phyloP scores from a whole-genome alignment of 2,888 invertebrate species.

The Drosophila neonasuta region DNA sequence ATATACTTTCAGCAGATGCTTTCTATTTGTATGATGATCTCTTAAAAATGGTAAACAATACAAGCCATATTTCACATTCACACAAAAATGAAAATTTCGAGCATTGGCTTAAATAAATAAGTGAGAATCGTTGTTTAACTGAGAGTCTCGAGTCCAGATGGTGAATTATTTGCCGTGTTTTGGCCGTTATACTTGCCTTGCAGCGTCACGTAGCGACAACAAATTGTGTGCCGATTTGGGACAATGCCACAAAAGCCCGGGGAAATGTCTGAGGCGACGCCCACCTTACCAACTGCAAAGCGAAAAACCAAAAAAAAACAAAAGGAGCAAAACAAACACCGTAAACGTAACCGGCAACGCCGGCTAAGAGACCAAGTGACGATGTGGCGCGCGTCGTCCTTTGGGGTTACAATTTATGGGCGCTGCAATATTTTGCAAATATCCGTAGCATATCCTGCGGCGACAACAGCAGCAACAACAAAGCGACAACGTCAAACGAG shows the following conservation, averaged over 20 bases:
- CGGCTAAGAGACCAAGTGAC: constrained; percentile 37
- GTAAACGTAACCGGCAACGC: background rate
- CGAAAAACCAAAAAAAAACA: too few relatives aligned
- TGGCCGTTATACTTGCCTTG: constrained; percentile 12
- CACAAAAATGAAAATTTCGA: background rate
- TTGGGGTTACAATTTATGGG: constrained; percentile 71
- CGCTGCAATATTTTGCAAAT: constrained; percentile 77
- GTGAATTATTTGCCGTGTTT: constrained; percentile 7
- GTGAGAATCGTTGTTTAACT: constrained; percentile 10
- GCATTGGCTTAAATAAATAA: constrained; percentile 23
- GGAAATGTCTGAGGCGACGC: constrained; percentile 36
- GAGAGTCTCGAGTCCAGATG: constrained; percentile 12
- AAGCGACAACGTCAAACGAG: constrained; percentile 4
- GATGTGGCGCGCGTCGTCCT: constrained; percentile 49
- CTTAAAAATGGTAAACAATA: background rate
- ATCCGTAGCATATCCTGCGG: constrained; percentile 75
- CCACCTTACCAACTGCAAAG: constrained; percentile 2
- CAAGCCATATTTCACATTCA: background rate
- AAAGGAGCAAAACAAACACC: background rate
- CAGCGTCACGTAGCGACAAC: constrained; percentile 65
- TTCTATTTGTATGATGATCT: background rate
- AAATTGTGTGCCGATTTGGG: constrained; percentile 62
- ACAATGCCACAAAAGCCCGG: constrained; percentile 35
- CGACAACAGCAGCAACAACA: constrained; percentile 30
- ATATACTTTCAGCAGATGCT: too few relatives aligned